phyloP scores from a whole-genome alignment of 92 coral and sea anemone species.

The Parazoanthus swiftii region DNA sequence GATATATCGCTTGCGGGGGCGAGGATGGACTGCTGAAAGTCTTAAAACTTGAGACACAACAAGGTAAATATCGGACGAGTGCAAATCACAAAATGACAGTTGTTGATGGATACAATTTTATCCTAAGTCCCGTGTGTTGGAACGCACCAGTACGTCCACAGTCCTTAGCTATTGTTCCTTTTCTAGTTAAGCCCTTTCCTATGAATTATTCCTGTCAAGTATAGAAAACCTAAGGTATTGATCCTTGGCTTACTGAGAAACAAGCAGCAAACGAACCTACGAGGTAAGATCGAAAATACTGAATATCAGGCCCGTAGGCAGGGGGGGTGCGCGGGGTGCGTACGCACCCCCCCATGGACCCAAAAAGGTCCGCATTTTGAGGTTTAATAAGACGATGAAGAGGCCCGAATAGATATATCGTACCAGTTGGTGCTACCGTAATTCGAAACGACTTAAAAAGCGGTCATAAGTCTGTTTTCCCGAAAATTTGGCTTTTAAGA shows the following conservation, averaged over 20 bases:
- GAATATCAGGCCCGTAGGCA: no score
- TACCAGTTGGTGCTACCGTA: no score
- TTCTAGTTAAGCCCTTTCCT: not conserved
- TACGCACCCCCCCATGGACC: no score
- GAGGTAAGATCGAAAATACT: not conserved
- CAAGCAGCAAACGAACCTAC: not conserved
- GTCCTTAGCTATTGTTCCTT: not conserved
- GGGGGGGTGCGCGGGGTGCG: no score
- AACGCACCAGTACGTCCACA: no score
- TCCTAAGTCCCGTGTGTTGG: no score
- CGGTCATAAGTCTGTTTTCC: no score
- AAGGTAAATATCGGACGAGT: slow-evolving; percentile 52
- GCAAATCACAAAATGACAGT: not conserved
- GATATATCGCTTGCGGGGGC: slow-evolving; percentile 97
- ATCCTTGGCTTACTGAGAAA: not conserved
- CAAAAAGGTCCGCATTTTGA: no score
- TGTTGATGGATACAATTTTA: not conserved
- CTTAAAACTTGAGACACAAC: slow-evolving; percentile 87
- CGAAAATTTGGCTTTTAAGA: no score
- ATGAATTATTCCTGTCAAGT: not conserved
- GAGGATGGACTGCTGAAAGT: slow-evolving; percentile 95
- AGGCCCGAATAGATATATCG: no score
- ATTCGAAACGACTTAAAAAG: no score
- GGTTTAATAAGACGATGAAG: no score
- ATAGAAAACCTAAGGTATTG: not conserved